Conservation (phyloP, 2,888 invertebrate genomes). For the Norana najaformis region DNA sequence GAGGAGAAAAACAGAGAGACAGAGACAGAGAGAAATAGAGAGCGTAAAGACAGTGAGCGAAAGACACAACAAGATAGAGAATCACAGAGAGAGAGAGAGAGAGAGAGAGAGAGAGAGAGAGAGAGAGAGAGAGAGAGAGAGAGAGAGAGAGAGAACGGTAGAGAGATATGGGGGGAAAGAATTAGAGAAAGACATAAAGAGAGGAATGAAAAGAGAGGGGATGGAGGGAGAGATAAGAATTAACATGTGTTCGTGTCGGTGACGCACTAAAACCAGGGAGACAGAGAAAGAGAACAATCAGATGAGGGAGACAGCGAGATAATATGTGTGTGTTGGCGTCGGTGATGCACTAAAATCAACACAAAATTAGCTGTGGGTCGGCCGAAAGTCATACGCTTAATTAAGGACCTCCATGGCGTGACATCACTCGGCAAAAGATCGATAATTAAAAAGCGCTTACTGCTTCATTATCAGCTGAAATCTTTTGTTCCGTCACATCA, state of each 20-base stretch:
- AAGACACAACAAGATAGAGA: no score
- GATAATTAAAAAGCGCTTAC: slow-evolving; percentile 13
- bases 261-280: no score
- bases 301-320: neutral
- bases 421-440: neutral
- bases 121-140: no score
- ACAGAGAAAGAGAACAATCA: no score
- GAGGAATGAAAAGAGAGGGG: no score
- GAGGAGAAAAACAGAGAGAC: neutral
- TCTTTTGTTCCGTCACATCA: neutral
- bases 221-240: no score
- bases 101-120: no score
- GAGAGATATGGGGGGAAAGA: no score
- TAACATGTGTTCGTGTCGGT: no score
- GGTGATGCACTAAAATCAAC: neutral
- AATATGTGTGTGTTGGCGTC: neutral
- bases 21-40: neutral
- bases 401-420: neutral
- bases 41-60: no score
- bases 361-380: neutral
- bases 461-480: slow-evolving; percentile 2
- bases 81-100: neutral
- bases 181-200: no score
- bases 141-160: no score
- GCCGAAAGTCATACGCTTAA: neutral